Conservation (phyloP, 1,140 invertebrate species). For the Lethrus apterus region DNA sequence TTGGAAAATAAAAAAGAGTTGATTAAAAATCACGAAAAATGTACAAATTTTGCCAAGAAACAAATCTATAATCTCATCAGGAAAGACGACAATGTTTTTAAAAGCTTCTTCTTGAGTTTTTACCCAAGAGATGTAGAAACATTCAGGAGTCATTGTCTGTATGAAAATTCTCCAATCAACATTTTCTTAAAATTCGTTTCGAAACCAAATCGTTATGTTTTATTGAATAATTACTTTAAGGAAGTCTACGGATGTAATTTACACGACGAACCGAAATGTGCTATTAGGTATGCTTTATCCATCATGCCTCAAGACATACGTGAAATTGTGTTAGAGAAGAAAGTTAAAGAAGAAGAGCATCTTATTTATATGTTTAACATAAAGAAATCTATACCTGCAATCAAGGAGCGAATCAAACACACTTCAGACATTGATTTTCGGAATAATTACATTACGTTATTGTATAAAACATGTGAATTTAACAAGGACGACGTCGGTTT, state of each 20-base stretch:
- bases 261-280: not conserved
- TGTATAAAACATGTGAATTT: not conserved
- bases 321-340: not conserved
- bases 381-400: not conserved
- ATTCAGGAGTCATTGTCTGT: not conserved
- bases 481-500: not conserved
- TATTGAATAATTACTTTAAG: constrained; percentile 2
- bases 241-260: constrained; percentile 1
- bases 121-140: not conserved
- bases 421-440: not conserved
- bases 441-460: not conserved
- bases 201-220: not conserved
- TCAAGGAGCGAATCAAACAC: constrained; percentile 5
- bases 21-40: not conserved
- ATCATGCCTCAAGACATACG: not conserved
- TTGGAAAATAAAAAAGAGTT: not conserved
- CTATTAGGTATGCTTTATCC: not conserved
- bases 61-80: not conserved
- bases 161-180: not conserved
- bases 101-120: not conserved
- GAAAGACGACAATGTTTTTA: not conserved
- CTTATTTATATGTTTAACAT: not conserved
- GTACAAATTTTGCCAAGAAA: not conserved
- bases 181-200: not conserved
- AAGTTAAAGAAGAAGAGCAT: not conserved